phyloP scores from a whole-genome alignment of 2,113 vertebrate genomes.

The Pachyramphus minor region DNA sequence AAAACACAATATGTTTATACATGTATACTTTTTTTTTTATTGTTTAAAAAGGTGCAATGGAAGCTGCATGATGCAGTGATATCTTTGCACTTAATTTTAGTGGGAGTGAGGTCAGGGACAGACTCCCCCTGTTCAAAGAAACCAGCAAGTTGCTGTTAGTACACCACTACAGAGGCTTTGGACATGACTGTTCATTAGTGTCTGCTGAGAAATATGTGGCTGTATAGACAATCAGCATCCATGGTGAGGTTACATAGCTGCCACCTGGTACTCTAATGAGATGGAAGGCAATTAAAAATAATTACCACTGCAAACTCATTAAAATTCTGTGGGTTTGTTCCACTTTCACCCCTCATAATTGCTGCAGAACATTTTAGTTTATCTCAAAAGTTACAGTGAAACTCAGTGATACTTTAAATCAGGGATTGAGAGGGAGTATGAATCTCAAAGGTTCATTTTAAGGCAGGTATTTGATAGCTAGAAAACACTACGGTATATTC shows the following conservation, averaged over 20 bases:
- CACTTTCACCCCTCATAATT: slow-evolving; percentile 8
- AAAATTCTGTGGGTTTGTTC: slow-evolving; percentile 24
- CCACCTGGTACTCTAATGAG: slow-evolving; percentile 47
- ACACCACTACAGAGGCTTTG: neutral
- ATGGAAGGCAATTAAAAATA: slow-evolving; percentile 65
- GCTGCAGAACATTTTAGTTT: neutral
- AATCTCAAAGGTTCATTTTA: neutral
- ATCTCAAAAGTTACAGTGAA: neutral
- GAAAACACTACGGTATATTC: neutral
- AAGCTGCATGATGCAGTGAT: fast-evolving
- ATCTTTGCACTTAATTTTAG: neutral
- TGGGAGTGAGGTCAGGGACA: neutral
- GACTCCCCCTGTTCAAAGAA: neutral
- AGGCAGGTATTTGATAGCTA: neutral
- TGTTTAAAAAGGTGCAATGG: neutral
- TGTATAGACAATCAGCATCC: neutral
- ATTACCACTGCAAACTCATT: slow-evolving; percentile 44
- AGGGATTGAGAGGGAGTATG: neutral
- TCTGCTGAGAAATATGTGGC: neutral
- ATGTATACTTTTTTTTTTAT: neutral
- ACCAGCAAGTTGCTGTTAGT: neutral
- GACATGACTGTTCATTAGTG: neutral
- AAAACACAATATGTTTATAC: neutral
- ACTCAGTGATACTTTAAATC: neutral
- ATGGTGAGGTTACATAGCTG: slow-evolving; percentile 8